phyloP scores from a whole-genome alignment of 1,140 invertebrate genomes.

The Hypothenemus hampei region DNA sequence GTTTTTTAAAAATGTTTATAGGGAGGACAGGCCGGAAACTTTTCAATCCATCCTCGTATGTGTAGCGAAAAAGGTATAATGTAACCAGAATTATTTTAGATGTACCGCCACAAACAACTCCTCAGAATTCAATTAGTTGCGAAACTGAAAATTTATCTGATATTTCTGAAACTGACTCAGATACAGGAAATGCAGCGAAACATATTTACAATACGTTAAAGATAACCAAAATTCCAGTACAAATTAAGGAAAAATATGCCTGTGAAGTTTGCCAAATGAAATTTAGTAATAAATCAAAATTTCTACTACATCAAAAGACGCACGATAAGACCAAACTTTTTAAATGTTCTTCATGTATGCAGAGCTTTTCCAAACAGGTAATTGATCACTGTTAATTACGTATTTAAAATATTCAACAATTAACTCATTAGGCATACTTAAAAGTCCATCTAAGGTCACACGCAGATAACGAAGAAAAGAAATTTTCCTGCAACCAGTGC shows the following conservation, averaged over 20 bases:
- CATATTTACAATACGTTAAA: neutral
- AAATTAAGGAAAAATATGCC: constrained; percentile 13
- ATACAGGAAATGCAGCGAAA: neutral
- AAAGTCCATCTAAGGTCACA: constrained; percentile 33
- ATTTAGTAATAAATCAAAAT: constrained; percentile 31
- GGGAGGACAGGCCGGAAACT: too few species aligned
- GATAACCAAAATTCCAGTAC: neutral
- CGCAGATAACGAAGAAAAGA: constrained; percentile 40
- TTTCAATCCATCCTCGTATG: too few species aligned
- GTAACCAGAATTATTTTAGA: too few species aligned
- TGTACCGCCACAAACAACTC: too few species aligned
- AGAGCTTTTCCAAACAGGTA: constrained; percentile 29
- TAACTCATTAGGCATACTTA: constrained; percentile 25
- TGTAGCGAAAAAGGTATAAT: too few species aligned
- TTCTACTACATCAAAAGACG: constrained; percentile 26
- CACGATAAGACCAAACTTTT: constrained; percentile 30
- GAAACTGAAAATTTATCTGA: neutral
- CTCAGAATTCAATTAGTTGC: too few species aligned
- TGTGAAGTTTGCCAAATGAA: constrained; percentile 28
- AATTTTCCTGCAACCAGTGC: constrained; percentile 52
- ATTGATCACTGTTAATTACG: neutral
- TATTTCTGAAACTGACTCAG: neutral
- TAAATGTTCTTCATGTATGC: constrained; percentile 27
- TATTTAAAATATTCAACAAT: neutral
- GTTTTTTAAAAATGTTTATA: too few species aligned